These are phyloP conservation scores for Eupithecia tripunctaria DNA, from an alignment of 2,888 invertebrate genomes.

Conservation along the genomic window DNA sequence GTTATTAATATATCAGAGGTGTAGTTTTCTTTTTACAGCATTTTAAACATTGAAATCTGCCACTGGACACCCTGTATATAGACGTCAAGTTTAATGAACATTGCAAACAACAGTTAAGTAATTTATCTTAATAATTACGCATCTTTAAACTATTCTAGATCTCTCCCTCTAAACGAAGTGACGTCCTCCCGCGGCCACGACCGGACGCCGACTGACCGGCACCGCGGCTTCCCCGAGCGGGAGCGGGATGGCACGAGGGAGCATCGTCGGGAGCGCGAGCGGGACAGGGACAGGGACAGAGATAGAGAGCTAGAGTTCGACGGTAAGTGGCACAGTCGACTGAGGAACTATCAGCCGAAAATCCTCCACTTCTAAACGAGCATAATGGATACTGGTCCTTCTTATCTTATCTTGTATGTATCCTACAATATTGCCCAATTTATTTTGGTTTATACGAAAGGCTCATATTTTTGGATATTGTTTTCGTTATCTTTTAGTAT, in stretches of 20 bases:
- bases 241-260: slow-evolving; percentile 70
- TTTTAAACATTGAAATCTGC: too few relatives aligned
- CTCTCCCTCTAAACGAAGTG: slow-evolving; percentile 76
- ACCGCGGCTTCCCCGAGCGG: slow-evolving; percentile 70
- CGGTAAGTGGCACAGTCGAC: slow-evolving; percentile 53
- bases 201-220: slow-evolving; percentile 75
- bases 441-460: not conserved
- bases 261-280: slow-evolving; percentile 72
- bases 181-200: slow-evolving; percentile 74
- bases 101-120: not conserved
- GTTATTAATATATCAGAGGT: too few relatives aligned
- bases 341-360: not conserved
- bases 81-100: too few relatives aligned
- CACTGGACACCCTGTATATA: too few relatives aligned
- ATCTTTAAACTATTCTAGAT: slow-evolving; percentile 55
- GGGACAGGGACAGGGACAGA: slow-evolving; percentile 56
- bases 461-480: too few relatives aligned
- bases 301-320: slow-evolving; percentile 68
- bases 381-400: too few relatives aligned
- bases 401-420: too few relatives aligned
- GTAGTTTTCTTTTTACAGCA: too few relatives aligned
- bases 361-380: not conserved
- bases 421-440: not conserved
- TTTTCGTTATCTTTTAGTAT: not conserved
- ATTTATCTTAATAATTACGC: not conserved